Evolutionary conservation across 2,888 invertebrate species (phyloP).

Genomic region (Agonopterix heracliana): DNA sequence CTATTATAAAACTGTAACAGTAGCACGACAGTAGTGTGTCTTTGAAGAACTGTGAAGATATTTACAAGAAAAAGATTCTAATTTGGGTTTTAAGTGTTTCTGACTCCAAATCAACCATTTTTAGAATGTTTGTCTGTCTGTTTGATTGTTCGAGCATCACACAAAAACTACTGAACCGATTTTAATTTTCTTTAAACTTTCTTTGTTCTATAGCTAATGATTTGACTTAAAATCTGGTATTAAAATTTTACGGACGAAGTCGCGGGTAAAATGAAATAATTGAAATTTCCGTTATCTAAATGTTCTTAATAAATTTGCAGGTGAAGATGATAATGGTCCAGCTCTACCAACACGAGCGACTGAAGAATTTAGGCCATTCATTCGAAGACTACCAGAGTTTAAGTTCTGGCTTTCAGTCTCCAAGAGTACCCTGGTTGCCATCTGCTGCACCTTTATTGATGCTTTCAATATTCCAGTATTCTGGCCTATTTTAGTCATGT

Average conservation of each 20-base stretch:
- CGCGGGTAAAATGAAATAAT: too few relatives aligned
- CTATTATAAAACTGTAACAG: too few relatives aligned
- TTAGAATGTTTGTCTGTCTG: neutral
- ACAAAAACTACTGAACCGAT: neutral
- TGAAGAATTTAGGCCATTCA: slow-evolving; percentile 99
- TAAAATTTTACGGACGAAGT: too few relatives aligned
- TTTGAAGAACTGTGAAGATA: too few relatives aligned
- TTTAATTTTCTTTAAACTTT: neutral
- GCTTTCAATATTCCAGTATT: slow-evolving; percentile 99
- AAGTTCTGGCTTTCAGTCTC: slow-evolving; percentile 99
- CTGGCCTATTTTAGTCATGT: slow-evolving; percentile 99
- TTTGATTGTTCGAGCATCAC: neutral
- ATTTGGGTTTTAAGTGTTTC: too few relatives aligned
- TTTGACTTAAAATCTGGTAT: too few relatives aligned
- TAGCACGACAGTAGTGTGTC: too few relatives aligned
- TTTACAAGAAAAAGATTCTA: too few relatives aligned
- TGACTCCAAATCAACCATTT: too few relatives aligned
- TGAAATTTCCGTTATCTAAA: too few relatives aligned
- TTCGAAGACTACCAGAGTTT: slow-evolving; percentile 97
- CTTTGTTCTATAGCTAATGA: too few relatives aligned
- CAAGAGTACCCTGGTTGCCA: slow-evolving; percentile 93
- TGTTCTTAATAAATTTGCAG: slow-evolving; percentile 23
- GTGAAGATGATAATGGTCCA: slow-evolving; percentile 88
- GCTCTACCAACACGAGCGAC: slow-evolving; percentile 95
- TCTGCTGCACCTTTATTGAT: slow-evolving; percentile 96